Conservation (phyloP, 2,113 vertebrate species). For the Diphyllodes magnificus region DNA sequence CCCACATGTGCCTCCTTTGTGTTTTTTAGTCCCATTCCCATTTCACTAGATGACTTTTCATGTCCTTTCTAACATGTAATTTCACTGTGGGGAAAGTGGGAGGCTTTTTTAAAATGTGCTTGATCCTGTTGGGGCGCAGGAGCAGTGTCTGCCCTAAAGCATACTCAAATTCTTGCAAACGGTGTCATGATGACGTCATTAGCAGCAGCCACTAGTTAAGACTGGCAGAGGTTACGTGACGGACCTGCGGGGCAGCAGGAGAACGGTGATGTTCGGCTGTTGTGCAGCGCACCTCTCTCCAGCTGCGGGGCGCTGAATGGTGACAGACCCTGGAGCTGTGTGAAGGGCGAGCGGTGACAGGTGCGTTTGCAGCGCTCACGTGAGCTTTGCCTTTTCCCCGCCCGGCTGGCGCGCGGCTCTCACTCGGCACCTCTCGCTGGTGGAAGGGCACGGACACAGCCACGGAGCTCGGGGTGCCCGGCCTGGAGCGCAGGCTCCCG, state of each 20-base stretch:
- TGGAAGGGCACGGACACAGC: not conserved
- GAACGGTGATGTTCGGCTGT: rapidly evolving
- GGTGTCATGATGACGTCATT: not conserved
- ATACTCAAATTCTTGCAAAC: too few relatives aligned
- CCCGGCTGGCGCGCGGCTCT: not conserved
- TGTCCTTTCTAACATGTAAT: not conserved
- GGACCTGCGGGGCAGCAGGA: not conserved
- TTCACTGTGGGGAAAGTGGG: not conserved
- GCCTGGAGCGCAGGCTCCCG: not conserved
- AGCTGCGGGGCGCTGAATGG: not conserved
- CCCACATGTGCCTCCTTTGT: rapidly evolving
- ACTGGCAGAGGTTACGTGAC: not conserved
- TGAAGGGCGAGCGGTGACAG: not conserved
- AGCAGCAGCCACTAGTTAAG: not conserved
- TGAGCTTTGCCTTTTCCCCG: too few relatives aligned
- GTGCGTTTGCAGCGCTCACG: not conserved
- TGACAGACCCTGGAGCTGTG: not conserved
- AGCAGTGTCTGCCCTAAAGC: not conserved
- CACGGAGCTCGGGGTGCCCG: rapidly evolving
- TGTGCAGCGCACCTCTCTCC: not conserved
- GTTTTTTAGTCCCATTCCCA: not conserved
- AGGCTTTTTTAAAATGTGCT: too few relatives aligned
- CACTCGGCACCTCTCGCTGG: not conserved
- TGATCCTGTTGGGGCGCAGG: too few relatives aligned
- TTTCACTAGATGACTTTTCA: not conserved